Evolutionary conservation across 2,888 invertebrate species (phyloP), one percentile per base, ranked within the genome.

Genomic region (Argynnis bischoffii): DNA sequence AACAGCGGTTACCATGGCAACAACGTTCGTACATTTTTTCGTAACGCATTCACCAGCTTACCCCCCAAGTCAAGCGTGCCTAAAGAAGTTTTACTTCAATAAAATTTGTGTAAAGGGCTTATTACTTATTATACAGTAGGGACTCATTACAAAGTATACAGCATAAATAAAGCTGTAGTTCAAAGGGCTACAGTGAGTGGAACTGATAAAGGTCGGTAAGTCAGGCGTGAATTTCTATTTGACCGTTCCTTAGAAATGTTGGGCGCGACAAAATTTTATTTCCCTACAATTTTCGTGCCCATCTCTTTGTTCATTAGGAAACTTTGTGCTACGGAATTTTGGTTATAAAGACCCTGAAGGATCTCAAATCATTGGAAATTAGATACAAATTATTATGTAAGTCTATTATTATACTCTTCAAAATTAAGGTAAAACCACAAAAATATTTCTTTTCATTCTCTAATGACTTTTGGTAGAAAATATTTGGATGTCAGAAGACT

Each of bases 281-380:
- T 60, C 55, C 55, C 54, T 60, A 64, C 63, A 63, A 68, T 50
- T 68, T 68, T 47, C 26, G 48, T 47, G 59, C 18, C 59, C 54
- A 59, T 54, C 54, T 55, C 60, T 68, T 68, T 68, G 64, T 68
- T 68, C 64, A 60, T 64, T 68, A 68, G 31, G 21, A 13, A 64
- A 64, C 64, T 68, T 68, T 68, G 64, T 54, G 41, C 64, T 31
- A 53, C 51, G 55, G 47, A 64, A 68, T 64, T 64, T 64, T 31
- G 18, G 35, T 60, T 50, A 55, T 59, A 59, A 68, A 56, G 56
- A 11, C 55, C 31, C 21, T 16, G 11, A 21, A 55, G 50, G 55
- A 16, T 53, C 15, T 41, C 41, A 35, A 59, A 59, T 59, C 59
- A 59, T 48, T 48, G 47, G 26, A 46, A 59, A 59, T 59, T 47